phyloP scores from a whole-genome alignment of 2,888 invertebrate genomes.

The Norana najaformis region DNA sequence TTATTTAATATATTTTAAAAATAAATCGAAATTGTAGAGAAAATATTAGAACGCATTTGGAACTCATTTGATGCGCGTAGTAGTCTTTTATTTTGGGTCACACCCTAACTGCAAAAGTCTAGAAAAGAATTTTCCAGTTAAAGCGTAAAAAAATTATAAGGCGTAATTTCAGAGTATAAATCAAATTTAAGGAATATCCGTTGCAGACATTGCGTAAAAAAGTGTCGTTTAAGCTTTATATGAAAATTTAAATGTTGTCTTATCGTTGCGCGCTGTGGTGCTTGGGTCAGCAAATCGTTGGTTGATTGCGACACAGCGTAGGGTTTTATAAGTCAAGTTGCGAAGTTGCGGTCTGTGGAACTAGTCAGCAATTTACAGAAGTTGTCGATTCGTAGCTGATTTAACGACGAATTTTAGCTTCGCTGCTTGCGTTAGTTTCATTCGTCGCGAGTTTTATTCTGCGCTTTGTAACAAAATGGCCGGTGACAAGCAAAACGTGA shows the following conservation, averaged over 20 bases:
- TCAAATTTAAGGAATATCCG: neutral
- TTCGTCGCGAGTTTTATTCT: neutral
- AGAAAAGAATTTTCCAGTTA: neutral
- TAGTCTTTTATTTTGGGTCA: neutral
- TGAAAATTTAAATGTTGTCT: neutral
- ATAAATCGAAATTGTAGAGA: neutral
- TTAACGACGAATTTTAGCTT: neutral
- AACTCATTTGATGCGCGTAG: constrained; percentile 21
- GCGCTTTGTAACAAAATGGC: constrained; percentile 9
- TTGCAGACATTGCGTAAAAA: neutral
- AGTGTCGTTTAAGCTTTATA: neutral
- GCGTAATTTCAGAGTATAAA: neutral
- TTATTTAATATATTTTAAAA: neutral
- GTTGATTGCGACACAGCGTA: neutral
- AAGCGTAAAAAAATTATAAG: neutral
- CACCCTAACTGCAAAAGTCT: constrained; percentile 5
- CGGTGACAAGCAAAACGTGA: neutral
- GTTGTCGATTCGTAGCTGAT: neutral
- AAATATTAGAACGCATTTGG: neutral
- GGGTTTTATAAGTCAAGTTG: neutral
- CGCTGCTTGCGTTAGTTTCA: neutral
- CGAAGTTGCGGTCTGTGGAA: neutral
- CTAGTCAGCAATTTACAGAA: neutral
- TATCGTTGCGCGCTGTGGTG: neutral
- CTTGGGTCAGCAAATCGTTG: neutral